A percentile compares a stretch with the other conserved stretches of the same genome.
These are phyloP conservation scores for Rhopalosiphum nymphaeae DNA, from an alignment of 2,888 invertebrate species.

Conservation along the genomic window DNA sequence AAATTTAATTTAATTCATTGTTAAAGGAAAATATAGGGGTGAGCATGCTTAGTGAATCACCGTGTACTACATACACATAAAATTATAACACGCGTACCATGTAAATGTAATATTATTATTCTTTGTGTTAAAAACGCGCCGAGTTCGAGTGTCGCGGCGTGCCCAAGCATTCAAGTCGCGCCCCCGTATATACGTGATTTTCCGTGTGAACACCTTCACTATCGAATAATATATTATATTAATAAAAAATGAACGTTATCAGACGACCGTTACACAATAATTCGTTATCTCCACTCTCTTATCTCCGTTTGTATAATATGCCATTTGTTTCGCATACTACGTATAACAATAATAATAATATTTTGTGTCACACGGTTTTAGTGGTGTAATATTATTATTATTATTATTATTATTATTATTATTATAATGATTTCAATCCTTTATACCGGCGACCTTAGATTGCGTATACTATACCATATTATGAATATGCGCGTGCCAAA, in stretches of 20 bases:
- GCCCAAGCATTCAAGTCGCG: slow-evolving; percentile 27
- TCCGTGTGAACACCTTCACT: slow-evolving; percentile 57
- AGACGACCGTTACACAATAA: slow-evolving; percentile 4
- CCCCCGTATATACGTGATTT: slow-evolving; percentile 59
- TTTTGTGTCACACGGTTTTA: background rate
- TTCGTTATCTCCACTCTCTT: slow-evolving; percentile 5
- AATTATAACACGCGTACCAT: background rate
- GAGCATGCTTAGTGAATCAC: too few species aligned
- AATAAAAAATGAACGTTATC: background rate
- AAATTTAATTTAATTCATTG: too few species aligned
- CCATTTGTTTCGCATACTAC: background rate
- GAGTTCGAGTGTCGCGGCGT: slow-evolving; percentile 41
- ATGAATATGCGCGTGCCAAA: background rate
- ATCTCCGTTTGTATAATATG: background rate
- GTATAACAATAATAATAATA: background rate
- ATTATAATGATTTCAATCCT: background rate
- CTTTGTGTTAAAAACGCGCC: slow-evolving; percentile 12
- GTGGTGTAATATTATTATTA: background rate
- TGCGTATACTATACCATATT: background rate
- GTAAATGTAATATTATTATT: slow-evolving; percentile 4
- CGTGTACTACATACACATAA: background rate
- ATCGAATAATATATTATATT: background rate
- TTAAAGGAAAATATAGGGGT: too few species aligned
- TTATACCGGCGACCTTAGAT: background rate
- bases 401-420: background rate